These are phyloP conservation scores for Sympetrum striolatum DNA, from an alignment of 2,888 invertebrate species.

Conservation along the genomic window DNA sequence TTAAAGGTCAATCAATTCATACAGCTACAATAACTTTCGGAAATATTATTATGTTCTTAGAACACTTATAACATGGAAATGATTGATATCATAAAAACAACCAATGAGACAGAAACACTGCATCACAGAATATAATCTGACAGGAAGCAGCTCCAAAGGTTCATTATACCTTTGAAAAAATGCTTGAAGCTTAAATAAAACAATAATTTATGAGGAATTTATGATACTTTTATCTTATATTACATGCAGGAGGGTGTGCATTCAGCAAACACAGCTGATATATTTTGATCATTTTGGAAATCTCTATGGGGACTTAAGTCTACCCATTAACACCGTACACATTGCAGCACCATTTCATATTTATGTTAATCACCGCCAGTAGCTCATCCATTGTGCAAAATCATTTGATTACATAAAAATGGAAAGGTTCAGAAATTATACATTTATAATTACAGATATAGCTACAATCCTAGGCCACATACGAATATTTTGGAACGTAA, in stretches of 20 bases:
- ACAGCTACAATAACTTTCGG: not conserved
- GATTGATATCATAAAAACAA: not conserved
- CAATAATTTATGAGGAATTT: not conserved
- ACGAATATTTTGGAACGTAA: constrained; percentile 16
- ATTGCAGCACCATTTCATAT: constrained; percentile 33
- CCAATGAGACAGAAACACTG: constrained; percentile 14
- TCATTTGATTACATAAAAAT: constrained; percentile 17
- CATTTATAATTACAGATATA: not conserved
- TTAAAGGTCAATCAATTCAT: not conserved
- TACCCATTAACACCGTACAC: constrained; percentile 11
- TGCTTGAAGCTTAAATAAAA: not conserved
- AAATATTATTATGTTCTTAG: not conserved
- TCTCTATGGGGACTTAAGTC: not conserved
- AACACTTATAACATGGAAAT: constrained; percentile 27
- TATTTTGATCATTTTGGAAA: constrained; percentile 16
- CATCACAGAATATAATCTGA: constrained; percentile 14
- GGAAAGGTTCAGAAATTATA: constrained; percentile 18
- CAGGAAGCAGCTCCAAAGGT: not conserved
- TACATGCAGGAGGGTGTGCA: constrained; percentile 38
- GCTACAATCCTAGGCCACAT: not conserved
- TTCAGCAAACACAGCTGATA: not conserved
- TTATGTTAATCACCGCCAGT: constrained; percentile 22
- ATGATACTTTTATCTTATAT: not conserved
- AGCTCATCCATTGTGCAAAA: constrained; percentile 40
- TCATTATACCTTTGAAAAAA: not conserved